Percentiles rank a stretch among this genome's conserved stretches.
Evolutionary conservation across 2,888 invertebrate genomes (phyloP).

Genomic region (Cynaeus angustus): DNA sequence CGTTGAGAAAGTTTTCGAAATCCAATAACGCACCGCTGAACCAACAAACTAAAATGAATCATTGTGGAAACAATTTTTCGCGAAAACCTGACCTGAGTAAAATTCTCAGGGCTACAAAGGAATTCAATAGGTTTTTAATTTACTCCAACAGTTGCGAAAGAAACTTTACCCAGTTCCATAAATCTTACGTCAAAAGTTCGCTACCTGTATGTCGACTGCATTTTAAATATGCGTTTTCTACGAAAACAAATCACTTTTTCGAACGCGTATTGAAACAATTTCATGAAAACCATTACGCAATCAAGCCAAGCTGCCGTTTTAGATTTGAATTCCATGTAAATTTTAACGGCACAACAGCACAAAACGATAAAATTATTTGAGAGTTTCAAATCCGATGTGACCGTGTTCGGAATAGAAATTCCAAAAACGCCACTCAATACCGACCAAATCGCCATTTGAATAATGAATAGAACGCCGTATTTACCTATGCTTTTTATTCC

Average conservation of each 20-base stretch:
- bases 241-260: slow-evolving; percentile 14
- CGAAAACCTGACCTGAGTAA: slow-evolving; percentile 53
- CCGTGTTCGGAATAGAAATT: slow-evolving; percentile 43
- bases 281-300: slow-evolving; percentile 28
- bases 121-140: slow-evolving; percentile 58
- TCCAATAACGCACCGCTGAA: slow-evolving; percentile 45
- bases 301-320: slow-evolving; percentile 35
- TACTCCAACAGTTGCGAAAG: slow-evolving; percentile 56
- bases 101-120: slow-evolving; percentile 51
- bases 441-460: slow-evolving; percentile 38
- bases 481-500: slow-evolving; percentile 37
- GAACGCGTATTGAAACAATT: not conserved
- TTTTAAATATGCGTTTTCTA: slow-evolving; percentile 49
- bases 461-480: slow-evolving; percentile 34
- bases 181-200: slow-evolving; percentile 60
- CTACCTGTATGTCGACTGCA: slow-evolving; percentile 59
- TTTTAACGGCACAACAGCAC: slow-evolving; percentile 46
- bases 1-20: slow-evolving; percentile 36
- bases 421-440: slow-evolving; percentile 43
- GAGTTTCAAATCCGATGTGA: slow-evolving; percentile 39
- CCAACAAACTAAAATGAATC: slow-evolving; percentile 51
- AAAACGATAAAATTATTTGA: slow-evolving; percentile 45
- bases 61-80: slow-evolving; percentile 51
- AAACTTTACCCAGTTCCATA: slow-evolving; percentile 57
- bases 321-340: slow-evolving; percentile 44